These are phyloP conservation scores for Dryobotodes eremita DNA, from an alignment of 2,888 invertebrate species.

Conservation along the genomic window DNA sequence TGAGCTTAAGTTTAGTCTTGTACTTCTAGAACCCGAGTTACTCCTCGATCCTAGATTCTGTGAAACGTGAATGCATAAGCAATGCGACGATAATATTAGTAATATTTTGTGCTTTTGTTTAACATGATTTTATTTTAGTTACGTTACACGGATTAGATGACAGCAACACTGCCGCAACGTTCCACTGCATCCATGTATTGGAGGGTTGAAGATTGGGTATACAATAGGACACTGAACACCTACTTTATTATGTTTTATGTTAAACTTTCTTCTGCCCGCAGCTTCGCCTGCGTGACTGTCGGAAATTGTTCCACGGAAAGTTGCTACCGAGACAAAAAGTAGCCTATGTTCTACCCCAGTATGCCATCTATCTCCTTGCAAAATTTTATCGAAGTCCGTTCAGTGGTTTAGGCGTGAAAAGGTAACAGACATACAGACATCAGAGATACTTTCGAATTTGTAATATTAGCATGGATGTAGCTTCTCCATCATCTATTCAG, in stretches of 20 bases:
- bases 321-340: too few species aligned
- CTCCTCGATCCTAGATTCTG: slow-evolving; percentile 10
- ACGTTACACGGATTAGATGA: not conserved
- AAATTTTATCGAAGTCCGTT: too few species aligned
- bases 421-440: too few species aligned
- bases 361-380: too few species aligned
- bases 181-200: not conserved
- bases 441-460: too few species aligned
- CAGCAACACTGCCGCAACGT: too few species aligned
- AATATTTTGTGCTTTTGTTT: not conserved
- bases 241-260: not conserved
- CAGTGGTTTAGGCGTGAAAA: too few species aligned
- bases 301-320: too few species aligned
- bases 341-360: too few species aligned
- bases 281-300: too few species aligned
- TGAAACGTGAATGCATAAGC: slow-evolving; percentile 30
- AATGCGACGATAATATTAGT: slow-evolving; percentile 9
- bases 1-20: slow-evolving; percentile 38
- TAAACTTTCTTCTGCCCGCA: too few species aligned
- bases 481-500: not conserved
- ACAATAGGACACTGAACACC: not conserved
- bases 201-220: not conserved
- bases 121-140: not conserved
- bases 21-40: slow-evolving; percentile 7
- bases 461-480: not conserved